Base-by-base conservation (phyloP, 2,888 invertebrate species). In the Nymphalis urticae region DNA sequence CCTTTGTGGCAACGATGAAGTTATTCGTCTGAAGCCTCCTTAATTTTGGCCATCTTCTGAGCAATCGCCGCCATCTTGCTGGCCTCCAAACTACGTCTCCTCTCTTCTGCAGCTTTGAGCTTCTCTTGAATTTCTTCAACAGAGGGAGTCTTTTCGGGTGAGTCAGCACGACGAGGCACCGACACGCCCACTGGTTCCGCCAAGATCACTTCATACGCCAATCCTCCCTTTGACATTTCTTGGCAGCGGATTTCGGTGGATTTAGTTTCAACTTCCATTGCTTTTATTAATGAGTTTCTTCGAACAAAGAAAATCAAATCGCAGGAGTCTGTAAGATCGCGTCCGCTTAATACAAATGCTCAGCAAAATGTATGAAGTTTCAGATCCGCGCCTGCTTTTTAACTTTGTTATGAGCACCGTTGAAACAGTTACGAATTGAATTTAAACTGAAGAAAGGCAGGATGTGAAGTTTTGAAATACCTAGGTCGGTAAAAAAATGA, bases 101-200 rank as follows among this genome's bases (percentile, higher is more conserved):
- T 95, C 86, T 98, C 98, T 84, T 98, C 98, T 60, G 98, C 98
- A 17, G 97, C 97, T 89, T 96, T 96, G 66, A 98, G 94, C 88
- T 98, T 98, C 85, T 97, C 97, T 85, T 97, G 96, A 79, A 98
- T 98, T 82, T 97, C 97, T 85, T 97, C 97, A 65, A 95, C 97
- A 68, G 97, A 96, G 72, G 97, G 94, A 76, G 94, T 95, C 83
- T 95, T 95, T 80, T 94, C 94, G 62, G 95, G 95, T 2, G 96
- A 95, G 72, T 94, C 94, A 67, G 95, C 95, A 78, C 96, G 96
- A 94, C 88, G 79, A 70, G 95, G 95, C 72, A 93, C 94, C 47
- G 96, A 96, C 75, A 94, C 94, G 5, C 93, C 94, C 66, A 95
- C 95, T 36, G 97, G 96, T 85, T 97, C 97, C 51, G 97, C 97